Base-by-base conservation (phyloP, 2,113 vertebrate species). In the Pandion haliaetus region DNA sequence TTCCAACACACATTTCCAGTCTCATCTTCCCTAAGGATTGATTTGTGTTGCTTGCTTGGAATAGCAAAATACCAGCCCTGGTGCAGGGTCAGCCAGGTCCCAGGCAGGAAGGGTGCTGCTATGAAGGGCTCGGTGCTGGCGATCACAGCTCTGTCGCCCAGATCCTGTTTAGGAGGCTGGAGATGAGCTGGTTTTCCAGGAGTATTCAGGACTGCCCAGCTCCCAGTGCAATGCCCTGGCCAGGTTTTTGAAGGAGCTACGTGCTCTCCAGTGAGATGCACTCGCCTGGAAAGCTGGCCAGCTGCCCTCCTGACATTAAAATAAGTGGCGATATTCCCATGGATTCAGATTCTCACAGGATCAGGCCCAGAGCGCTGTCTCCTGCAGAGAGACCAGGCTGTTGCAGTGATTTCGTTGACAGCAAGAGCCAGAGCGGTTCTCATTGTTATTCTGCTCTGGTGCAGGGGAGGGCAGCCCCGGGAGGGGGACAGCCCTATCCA, bases 361-460 rank as follows among this genome's bases (percentile, higher is more conserved):
- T 82, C 69, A 5, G 66, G 63, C 67, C 81, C 80, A 15, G 66
- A 69, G 87, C 3, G 0, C 72, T 1, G 12, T 42, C 81, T 71
- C 69, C 95, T 45, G 76, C 24, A 0, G 84, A 79, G 79, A 25
- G 3, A 10, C 19, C 36, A 2, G 47, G 58, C 66, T 93, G 77
- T 49, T 42, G 84, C 82, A 67, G 88, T 3, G 85, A 50, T 76
- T 74, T 44, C 9, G 0, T 74, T 72, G 16, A 5, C 36, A 44
- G 74, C 2, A 0, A 38, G 69, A 78, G 29, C 29, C 1, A 0
- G 12, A 28, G 69, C 0, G 1, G 40, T 18, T 80, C 26, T 31
- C 2, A 0, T 17, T 14, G 32, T 50, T 21, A 3, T 21, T 71
- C 38, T 47, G 66, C 65, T 63, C 34, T 3, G 3, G 34, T 65